phyloP scores from a whole-genome alignment of 2,113 vertebrate species.

The Corydoras sp. region DNA sequence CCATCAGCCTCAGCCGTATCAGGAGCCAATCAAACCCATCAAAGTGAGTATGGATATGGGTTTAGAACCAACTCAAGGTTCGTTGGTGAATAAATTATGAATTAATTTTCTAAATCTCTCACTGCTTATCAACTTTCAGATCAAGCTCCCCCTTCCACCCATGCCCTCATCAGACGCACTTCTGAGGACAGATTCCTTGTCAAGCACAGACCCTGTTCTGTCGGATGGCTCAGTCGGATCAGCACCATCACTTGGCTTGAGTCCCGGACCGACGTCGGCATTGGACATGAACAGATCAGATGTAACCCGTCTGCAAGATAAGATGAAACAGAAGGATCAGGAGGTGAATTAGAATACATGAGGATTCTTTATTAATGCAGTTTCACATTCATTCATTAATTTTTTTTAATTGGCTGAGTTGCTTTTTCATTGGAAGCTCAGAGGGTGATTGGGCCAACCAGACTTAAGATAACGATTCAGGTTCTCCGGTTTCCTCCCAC shows the following conservation, averaged over 20 bases:
- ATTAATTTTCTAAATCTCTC: background rate
- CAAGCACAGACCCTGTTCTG: slow-evolving; percentile 60
- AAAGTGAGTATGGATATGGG: slow-evolving; percentile 53
- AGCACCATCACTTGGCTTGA: slow-evolving; percentile 64
- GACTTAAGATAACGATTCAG: too few relatives aligned
- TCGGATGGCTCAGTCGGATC: slow-evolving; percentile 65
- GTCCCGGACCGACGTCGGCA: slow-evolving; percentile 55
- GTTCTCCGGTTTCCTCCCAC: too few relatives aligned
- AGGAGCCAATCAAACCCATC: slow-evolving; percentile 57
- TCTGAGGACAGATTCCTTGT: slow-evolving; percentile 62
- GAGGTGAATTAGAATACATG: slow-evolving; percentile 58
- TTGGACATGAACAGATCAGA: slow-evolving; percentile 73
- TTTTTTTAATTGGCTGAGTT: too few relatives aligned
- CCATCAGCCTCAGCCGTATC: slow-evolving; percentile 51
- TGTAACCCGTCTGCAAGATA: slow-evolving; percentile 67
- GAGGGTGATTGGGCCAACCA: too few relatives aligned
- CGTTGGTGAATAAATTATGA: too few relatives aligned
- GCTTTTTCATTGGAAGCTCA: too few relatives aligned
- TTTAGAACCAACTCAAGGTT: too few relatives aligned
- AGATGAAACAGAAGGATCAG: slow-evolving; percentile 72
- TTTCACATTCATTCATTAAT: too few relatives aligned
- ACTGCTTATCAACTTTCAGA: slow-evolving; percentile 44
- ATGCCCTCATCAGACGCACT: slow-evolving; percentile 58
- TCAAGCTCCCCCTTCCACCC: slow-evolving; percentile 56
- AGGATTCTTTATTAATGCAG: too few relatives aligned